A percentile compares a stretch with the other conserved stretches of the same genome.
phyloP scores from a whole-genome alignment of 2,113 vertebrate species.

The Coracopsis vasa region DNA sequence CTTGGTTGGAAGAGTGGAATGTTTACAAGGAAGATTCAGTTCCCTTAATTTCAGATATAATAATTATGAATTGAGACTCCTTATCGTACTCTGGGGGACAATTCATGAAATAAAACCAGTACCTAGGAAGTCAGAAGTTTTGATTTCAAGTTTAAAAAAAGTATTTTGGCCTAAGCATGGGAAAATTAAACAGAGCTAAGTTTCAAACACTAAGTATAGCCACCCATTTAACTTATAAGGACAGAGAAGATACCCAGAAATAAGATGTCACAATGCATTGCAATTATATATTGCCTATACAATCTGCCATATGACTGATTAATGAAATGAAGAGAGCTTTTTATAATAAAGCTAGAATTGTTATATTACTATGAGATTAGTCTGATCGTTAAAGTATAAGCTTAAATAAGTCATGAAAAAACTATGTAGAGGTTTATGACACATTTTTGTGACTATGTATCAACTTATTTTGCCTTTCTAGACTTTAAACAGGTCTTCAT shows the following conservation, averaged over 20 bases:
- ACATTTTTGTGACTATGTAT: not conserved
- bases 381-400: not conserved
- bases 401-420: not conserved
- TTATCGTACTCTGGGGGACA: not conserved
- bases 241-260: not conserved
- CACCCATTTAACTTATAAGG: not conserved
- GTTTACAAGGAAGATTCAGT: not conserved
- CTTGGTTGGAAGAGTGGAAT: fast-evolving
- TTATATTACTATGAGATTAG: not conserved
- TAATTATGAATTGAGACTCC: not conserved
- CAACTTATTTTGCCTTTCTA: not conserved
- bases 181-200: not conserved
- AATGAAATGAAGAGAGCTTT: not conserved
- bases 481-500: not conserved
- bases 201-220: not conserved
- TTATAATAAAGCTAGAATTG: not conserved
- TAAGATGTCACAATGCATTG: not conserved
- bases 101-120: not conserved
- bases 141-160: not conserved
- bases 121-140: not conserved
- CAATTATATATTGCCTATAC: not conserved
- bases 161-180: not conserved
- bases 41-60: not conserved
- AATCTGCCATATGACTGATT: not conserved
- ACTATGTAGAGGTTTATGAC: not conserved